phyloP scores from a whole-genome alignment of 2,797 vertebrate species.

The Emydoidea blandingii region DNA sequence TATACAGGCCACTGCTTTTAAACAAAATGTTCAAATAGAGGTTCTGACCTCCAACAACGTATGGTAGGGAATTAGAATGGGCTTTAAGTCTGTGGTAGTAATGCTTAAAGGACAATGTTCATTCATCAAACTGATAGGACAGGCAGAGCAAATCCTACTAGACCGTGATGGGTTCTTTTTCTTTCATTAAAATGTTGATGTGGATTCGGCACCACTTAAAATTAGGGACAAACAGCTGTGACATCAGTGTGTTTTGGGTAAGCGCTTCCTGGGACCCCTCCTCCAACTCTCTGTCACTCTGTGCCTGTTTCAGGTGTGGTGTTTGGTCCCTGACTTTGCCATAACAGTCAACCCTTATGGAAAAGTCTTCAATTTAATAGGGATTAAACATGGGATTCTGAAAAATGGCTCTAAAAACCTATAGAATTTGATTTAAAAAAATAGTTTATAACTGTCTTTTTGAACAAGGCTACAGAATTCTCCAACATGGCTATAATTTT shows the following conservation, averaged over 20 bases:
- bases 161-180: slow-evolving; percentile 38
- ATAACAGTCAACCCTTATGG: background rate
- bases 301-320: background rate
- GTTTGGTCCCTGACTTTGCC: background rate
- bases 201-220: background rate
- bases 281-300: background rate
- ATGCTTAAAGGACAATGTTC: slow-evolving; percentile 53
- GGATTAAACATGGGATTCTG: background rate
- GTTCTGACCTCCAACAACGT: slow-evolving; percentile 50
- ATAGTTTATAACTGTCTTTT: background rate
- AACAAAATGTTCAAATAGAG: slow-evolving; percentile 58
- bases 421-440: background rate
- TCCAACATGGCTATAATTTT: background rate
- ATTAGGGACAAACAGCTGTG: background rate
- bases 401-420: background rate
- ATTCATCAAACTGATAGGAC: slow-evolving; percentile 57
- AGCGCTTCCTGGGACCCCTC: background rate
- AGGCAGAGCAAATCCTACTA: slow-evolving; percentile 46
- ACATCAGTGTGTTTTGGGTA: background rate
- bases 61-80: slow-evolving; percentile 36
- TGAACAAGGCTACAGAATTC: background rate
- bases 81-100: slow-evolving; percentile 34
- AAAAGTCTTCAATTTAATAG: background rate
- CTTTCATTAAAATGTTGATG: slow-evolving; percentile 32
- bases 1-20: slow-evolving; percentile 62